Evolutionary conservation across 2,888 invertebrate genomes (phyloP), one percentile per base, ranked within the genome.

Genomic region (Callosobruchus maculatus): DNA sequence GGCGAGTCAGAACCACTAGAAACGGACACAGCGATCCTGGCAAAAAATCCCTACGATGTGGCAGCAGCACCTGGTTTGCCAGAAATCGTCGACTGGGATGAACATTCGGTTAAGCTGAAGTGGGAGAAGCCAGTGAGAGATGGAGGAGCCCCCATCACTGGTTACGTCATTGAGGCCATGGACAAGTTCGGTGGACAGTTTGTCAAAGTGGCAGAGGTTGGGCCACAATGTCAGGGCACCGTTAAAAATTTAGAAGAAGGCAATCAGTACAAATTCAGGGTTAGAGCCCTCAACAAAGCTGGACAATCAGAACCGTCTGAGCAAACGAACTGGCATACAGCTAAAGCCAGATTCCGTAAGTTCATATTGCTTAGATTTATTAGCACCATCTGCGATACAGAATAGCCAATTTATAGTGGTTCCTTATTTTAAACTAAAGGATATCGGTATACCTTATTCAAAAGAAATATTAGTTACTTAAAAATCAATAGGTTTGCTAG

Each of bases 11-110:
- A 98, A 82, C 97, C 98, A 5, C 88, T 99, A 70, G 96, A 96
- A 80, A 95, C 97, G 0, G 97, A 97, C 82, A 91, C 93, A 66
- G 92, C 96, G 0, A 95, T 95, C 75, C 87, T 97, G 18, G 99
- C 99, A 73, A 99, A 99, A 89, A 99, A 99, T 91, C 99, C 99
- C 21, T 99, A 93, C 88, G 98, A 97, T 86, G 90, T 94, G 72
- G 93, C 97, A 9, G 93, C 94, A 0, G 91, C 96, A 0, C 97
- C 97, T 74, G 97, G 97, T n/a, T 88, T 97, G 67, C 97, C 97
- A 0, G 96, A 96, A 86, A 93, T 97, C 72, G 91, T 93, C 77
- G 97, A 97, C 87, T 97, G 95, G 93, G 94, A 95, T 82, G 97
- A 97, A 86, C 94, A 95, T 85, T 94, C 94, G 78, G 96, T 94